These are phyloP conservation scores for Parelbella ahira DNA, from an alignment of 2,888 invertebrate species.

Conservation along the genomic window DNA sequence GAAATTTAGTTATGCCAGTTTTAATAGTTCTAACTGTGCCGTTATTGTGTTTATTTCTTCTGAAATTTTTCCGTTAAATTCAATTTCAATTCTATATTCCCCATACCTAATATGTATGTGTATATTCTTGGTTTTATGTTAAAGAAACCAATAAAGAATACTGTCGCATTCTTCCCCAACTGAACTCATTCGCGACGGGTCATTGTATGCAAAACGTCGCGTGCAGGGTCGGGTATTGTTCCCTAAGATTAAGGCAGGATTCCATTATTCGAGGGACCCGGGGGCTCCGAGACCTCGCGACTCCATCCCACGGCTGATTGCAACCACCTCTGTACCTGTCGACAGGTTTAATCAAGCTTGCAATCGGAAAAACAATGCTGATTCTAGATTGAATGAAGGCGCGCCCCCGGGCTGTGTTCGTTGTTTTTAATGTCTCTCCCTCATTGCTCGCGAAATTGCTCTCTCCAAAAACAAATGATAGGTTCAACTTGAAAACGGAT, in stretches of 20 bases:
- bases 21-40: no score
- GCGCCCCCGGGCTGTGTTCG: conserved; percentile 32
- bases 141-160: conserved; percentile 27
- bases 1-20: no score
- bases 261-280: conserved; percentile 61
- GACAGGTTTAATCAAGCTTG: conserved; percentile 63
- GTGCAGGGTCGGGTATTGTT: conserved; percentile 66
- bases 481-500: conserved; percentile 4
- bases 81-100: no score
- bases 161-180: conserved; percentile 49
- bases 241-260: conserved; percentile 66
- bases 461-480: conserved; percentile 16
- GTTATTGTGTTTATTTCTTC: no score
- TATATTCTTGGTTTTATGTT: background rate
- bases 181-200: conserved; percentile 42
- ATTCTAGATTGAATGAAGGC: conserved; percentile 35
- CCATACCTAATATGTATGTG: no score
- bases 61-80: no score
- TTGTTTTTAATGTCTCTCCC: conserved; percentile 7
- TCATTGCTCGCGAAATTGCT: conserved; percentile 22
- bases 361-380: conserved; percentile 71
- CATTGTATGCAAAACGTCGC: conserved; percentile 76
- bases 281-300: conserved; percentile 48
- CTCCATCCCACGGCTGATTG: conserved; percentile 66
- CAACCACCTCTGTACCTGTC: conserved; percentile 37